Evolutionary conservation across 1,140 invertebrate genomes (phyloP).

Genomic region (Calycopis cecrops): DNA sequence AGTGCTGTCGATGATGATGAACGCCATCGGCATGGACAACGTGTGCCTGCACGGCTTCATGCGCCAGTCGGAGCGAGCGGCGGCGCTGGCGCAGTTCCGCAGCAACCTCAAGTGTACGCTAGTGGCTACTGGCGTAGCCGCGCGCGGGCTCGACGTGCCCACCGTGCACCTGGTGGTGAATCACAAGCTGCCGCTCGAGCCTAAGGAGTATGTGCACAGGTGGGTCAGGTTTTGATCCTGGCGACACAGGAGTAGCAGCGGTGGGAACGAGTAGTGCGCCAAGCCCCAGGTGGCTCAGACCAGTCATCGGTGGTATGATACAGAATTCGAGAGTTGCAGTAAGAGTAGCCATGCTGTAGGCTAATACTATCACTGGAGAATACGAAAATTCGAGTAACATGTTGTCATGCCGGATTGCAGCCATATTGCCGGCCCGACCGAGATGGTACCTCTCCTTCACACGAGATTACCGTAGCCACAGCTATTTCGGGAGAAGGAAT

Average conservation of each 20-base stretch:
- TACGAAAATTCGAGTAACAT: too few relatives aligned
- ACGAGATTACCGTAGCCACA: too few relatives aligned
- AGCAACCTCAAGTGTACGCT: conserved; percentile 90
- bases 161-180: conserved; percentile 95
- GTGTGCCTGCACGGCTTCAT: conserved; percentile 92
- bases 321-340: too few relatives aligned
- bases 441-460: too few relatives aligned
- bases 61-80: conserved; percentile 86
- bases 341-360: too few relatives aligned
- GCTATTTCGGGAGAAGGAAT: too few relatives aligned
- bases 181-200: conserved; percentile 91
- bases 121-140: conserved; percentile 97
- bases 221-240: conserved; percentile 29
- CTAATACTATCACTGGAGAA: too few relatives aligned
- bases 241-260: too few relatives aligned
- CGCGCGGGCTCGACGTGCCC: conserved; percentile 92
- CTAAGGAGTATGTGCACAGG: conserved; percentile 96
- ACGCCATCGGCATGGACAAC: conserved; percentile 90
- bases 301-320: too few relatives aligned
- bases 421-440: too few relatives aligned
- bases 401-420: too few relatives aligned
- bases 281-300: neutral
- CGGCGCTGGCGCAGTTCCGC: conserved; percentile 89
- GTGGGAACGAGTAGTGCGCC: too few relatives aligned
- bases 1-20: conserved; percentile 88